These are phyloP conservation scores for Cremastobaeus sp. DNA, from an alignment of 2,888 invertebrate genomes.

Conservation along the genomic window DNA sequence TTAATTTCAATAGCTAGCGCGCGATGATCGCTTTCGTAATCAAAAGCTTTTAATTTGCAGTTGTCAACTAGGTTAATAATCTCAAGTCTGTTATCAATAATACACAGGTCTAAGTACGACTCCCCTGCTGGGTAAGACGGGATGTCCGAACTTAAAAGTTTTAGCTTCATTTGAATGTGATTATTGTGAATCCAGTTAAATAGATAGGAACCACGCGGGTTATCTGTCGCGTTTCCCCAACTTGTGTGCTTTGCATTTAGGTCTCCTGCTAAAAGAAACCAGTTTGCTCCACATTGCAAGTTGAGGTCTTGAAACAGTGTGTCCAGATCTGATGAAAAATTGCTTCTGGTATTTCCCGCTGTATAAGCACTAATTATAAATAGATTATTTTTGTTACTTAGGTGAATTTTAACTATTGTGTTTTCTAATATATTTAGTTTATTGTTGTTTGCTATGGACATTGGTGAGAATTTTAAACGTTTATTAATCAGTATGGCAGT, in stretches of 20 bases:
- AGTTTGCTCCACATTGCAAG: conserved; percentile 9
- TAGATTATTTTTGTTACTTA: conserved; percentile 9
- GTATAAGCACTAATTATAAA: conserved; percentile 24
- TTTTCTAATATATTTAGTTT: conserved; percentile 24
- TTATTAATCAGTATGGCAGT: conserved; percentile 56
- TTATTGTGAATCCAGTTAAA: conserved; percentile 13
- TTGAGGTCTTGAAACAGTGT: conserved; percentile 9
- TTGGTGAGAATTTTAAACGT: no score
- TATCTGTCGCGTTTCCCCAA: conserved; percentile 26
- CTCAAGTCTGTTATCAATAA: no score
- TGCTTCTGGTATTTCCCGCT: conserved; percentile 1
- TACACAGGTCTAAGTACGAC: conserved; percentile 9
- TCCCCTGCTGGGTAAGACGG: not conserved
- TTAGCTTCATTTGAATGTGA: not conserved
- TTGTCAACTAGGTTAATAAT: no score
- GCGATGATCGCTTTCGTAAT: no score
- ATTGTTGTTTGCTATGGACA: no score
- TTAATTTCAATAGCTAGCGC: no score
- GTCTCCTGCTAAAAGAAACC: conserved; percentile 20
- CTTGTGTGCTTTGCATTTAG: conserved; percentile 22
- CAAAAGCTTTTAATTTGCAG: no score
- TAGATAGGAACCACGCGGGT: conserved; percentile 14
- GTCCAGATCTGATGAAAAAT: conserved; percentile 24
- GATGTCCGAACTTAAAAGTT: not conserved
- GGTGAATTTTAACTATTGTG: conserved; percentile 14